phyloP scores from a whole-genome alignment of 1,140 invertebrate species.

The Sarcophaga peregrina region DNA sequence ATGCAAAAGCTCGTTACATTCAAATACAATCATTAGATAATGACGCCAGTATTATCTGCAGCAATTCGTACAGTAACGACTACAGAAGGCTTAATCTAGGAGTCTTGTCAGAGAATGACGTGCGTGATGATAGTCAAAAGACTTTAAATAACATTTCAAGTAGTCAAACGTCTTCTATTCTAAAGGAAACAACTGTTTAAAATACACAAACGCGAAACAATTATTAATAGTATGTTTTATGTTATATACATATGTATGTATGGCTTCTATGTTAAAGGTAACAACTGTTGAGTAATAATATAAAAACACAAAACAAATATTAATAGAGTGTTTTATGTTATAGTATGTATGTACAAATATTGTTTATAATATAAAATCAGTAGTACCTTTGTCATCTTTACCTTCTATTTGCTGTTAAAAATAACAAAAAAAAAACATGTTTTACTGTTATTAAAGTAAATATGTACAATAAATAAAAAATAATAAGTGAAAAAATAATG shows the following conservation, averaged over 20 bases:
- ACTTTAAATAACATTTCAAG: background rate
- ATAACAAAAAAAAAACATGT: no score
- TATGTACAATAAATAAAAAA: no score
- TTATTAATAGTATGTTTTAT: background rate
- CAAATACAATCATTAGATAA: slow-evolving; percentile 26
- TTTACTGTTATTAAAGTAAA: no score
- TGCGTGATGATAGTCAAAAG: slow-evolving; percentile 1
- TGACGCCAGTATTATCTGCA: background rate
- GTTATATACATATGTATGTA: background rate
- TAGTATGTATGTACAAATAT: background rate
- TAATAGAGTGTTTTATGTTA: background rate
- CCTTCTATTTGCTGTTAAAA: background rate
- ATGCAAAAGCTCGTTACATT: slow-evolving; percentile 29
- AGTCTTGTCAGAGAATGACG: background rate
- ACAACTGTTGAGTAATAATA: background rate
- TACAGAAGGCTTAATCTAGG: background rate
- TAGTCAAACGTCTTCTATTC: slow-evolving; percentile 13
- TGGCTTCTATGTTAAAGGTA: slow-evolving; percentile 6
- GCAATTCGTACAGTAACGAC: background rate
- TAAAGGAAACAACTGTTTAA: slow-evolving; percentile 25
- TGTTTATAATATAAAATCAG: background rate
- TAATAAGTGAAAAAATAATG: no score
- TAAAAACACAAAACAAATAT: background rate
- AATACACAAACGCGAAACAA: background rate
- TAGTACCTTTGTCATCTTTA: background rate